Evolutionary conservation across 1,140 invertebrate genomes (phyloP), one percentile per base, ranked within the genome.

Genomic region (Arion vulgaris): DNA sequence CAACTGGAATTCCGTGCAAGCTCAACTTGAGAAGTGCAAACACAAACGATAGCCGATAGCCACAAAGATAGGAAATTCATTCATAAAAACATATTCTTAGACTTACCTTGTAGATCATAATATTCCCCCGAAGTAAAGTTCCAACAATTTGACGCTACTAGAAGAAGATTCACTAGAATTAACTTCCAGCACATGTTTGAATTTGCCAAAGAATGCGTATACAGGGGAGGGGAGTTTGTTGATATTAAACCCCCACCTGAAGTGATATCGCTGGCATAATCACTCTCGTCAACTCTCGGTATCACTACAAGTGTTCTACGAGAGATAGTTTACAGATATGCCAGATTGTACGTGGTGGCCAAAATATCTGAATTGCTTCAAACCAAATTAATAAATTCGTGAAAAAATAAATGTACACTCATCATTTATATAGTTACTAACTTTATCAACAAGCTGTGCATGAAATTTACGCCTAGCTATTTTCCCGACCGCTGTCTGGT

Each of bases 111-210:
- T 17, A 17, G 26, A 13, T 45, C 23, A 34, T 69, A 66, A 41
- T 19, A n/a, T 34, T 69, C 57, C 26, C 45, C 69, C 38, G 38
- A 51, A 11, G 71, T 73, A 11, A 81, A n/a, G 38, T 74, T 69
- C 45, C 80, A 66, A 57, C 49, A 36, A 45, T 45, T 49, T 39
- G 80, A 71, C 49, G 26, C 15, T 32, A 73, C 80, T 15, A 81
- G 69, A 57, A 81, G 62, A 26, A 81, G 49, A 32, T 28, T 81
- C 49, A 81, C 36, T 26, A 72, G 26, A 57, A 57, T 34, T 23
- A 49, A 81, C 62, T 39, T 81, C 80, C 80, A 81, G 34, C 32
- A 81, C 80, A 81, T 81, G 57, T 36, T 81, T 73, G 80, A 28
- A 57, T 51, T 13, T 57, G 68, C 71, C 80, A 49, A 32, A n/a